phyloP scores from a whole-genome alignment of 2,113 vertebrate species.

The Triplophysa rosa region DNA sequence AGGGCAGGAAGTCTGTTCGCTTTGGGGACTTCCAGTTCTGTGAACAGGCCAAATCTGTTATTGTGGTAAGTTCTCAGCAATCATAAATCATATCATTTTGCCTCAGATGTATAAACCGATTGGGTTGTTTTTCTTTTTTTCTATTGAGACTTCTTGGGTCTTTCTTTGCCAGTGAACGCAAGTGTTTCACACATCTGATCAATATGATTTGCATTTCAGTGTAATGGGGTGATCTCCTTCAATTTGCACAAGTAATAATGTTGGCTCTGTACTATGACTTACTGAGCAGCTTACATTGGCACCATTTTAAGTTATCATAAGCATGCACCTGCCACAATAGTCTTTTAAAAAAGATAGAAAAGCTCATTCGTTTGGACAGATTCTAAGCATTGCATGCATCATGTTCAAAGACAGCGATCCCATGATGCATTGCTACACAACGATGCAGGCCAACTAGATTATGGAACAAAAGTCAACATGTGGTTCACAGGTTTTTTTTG shows the following conservation, averaged over 20 bases:
- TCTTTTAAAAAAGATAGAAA: too few relatives aligned
- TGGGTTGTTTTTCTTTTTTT: neutral
- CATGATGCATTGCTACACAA: too few relatives aligned
- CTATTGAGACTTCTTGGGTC: neutral
- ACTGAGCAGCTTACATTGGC: too few relatives aligned
- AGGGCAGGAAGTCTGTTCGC: slow-evolving; percentile 95
- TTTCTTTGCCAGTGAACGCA: neutral
- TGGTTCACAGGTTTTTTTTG: too few relatives aligned
- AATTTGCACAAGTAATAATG: neutral
- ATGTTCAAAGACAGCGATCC: too few relatives aligned
- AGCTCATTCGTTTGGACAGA: too few relatives aligned
- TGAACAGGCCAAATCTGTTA: slow-evolving; percentile 93
- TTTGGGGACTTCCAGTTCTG: slow-evolving; percentile 94
- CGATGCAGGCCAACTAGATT: too few relatives aligned
- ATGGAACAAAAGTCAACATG: too few relatives aligned
- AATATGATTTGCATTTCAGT: neutral
- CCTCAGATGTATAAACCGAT: neutral
- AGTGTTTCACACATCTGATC: neutral
- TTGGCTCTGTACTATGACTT: neutral
- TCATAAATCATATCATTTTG: neutral
- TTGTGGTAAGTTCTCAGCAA: slow-evolving; percentile 84
- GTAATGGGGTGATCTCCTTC: neutral
- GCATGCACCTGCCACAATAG: too few relatives aligned
- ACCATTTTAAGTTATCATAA: too few relatives aligned
- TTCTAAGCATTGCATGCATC: too few relatives aligned